A percentile compares a stretch with the other conserved stretches of the same genome.
Conservation (phyloP, 2,113 vertebrate genomes). For the Vombatus ursinus region DNA sequence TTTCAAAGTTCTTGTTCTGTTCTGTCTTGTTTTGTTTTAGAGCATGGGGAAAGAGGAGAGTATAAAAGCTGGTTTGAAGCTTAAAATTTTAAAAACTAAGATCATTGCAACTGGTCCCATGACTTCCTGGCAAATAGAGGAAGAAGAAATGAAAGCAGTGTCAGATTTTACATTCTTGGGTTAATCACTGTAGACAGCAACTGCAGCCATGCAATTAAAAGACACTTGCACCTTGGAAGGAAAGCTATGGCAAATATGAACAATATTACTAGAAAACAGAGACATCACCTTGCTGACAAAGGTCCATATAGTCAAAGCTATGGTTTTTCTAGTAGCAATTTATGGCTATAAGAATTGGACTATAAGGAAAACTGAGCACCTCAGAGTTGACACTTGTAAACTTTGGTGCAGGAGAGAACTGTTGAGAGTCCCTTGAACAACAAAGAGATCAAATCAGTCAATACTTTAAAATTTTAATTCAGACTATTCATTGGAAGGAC, state of each 20-base stretch:
- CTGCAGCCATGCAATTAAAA: not conserved
- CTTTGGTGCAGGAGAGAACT: not conserved
- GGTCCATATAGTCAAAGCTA: not conserved
- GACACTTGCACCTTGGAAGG: not conserved
- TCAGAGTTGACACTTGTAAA: not conserved
- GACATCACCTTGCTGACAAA: not conserved
- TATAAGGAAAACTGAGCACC: not conserved
- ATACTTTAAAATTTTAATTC: not conserved
- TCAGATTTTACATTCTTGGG: not conserved
- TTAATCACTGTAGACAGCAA: not conserved
- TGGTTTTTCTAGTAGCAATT: not conserved
- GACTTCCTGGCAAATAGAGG: not conserved
- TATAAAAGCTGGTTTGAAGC: not conserved
- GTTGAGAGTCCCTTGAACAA: not conserved
- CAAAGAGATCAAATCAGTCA: not conserved
- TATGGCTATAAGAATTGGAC: not conserved
- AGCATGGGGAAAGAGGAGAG: not conserved
- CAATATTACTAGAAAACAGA: not conserved
- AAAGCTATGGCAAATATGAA: not conserved
- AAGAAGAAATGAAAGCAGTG: not conserved
- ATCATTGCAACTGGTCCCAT: not conserved
- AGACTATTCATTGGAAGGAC: not conserved
- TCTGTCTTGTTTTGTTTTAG: too few species aligned
- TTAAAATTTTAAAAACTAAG: not conserved
- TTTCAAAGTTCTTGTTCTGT: too few species aligned